A percentile compares a stretch with the other conserved stretches of the same genome.
These are phyloP conservation scores for Neofelis nebulosa DNA, from an alignment of 2,113 vertebrate species.

Conservation along the genomic window DNA sequence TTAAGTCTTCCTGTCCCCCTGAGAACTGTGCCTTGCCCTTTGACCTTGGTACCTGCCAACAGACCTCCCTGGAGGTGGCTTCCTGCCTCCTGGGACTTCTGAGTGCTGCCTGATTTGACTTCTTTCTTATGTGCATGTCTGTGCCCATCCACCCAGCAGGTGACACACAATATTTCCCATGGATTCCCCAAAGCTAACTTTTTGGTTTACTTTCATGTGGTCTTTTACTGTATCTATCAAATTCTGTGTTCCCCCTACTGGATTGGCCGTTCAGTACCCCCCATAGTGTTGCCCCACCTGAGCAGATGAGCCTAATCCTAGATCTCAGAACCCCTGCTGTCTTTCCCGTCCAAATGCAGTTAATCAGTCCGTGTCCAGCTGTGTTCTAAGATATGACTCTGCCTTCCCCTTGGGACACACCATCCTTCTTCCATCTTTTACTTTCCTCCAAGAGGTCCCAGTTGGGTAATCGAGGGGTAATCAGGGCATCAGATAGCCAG, in stretches of 20 bases:
- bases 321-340: not conserved
- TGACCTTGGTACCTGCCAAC: not conserved
- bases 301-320: not conserved
- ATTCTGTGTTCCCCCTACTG: not conserved
- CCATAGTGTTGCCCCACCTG: not conserved
- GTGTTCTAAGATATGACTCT: not conserved
- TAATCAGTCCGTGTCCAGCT: conserved; percentile 22
- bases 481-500: not conserved
- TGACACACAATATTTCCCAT: not conserved
- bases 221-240: not conserved
- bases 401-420: not conserved
- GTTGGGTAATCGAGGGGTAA: conserved; percentile 21
- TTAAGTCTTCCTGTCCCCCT: not conserved
- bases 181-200: not conserved
- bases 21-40: not conserved
- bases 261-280: not conserved
- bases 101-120: not conserved
- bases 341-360: conserved; percentile 12
- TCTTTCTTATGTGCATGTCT: not conserved
- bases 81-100: not conserved
- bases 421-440: conserved; percentile 46
- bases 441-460: not conserved
- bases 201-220: too few relatives aligned
- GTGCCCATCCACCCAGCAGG: not conserved
- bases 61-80: not conserved